phyloP scores from a whole-genome alignment of 64 coral and sea anemone species.

The Stylophora pistillata region DNA sequence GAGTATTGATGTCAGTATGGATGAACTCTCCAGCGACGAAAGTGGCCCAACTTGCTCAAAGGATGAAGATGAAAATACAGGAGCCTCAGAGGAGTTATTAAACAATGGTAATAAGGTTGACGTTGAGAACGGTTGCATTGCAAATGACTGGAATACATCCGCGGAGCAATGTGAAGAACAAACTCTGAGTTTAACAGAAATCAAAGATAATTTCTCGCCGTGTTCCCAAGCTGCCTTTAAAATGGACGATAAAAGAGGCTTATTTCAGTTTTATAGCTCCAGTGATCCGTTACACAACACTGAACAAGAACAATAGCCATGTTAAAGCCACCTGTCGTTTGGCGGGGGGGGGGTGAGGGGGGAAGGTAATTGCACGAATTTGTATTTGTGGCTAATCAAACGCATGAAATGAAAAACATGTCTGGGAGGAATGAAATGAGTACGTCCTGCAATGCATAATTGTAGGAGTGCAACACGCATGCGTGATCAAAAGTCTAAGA shows the following conservation, averaged over 20 bases:
- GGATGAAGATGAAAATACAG: not conserved
- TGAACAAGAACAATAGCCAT: not conserved
- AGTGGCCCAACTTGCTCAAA: not conserved
- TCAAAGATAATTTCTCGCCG: not conserved
- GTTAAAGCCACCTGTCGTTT: too few relatives aligned
- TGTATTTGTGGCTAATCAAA: not conserved
- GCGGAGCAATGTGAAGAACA: not conserved
- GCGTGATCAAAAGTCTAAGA: too few relatives aligned
- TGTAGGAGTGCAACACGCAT: too few relatives aligned
- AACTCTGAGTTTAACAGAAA: not conserved
- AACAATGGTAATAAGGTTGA: not conserved
- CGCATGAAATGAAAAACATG: not conserved
- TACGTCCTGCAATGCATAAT: too few relatives aligned
- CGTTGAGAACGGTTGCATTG: not conserved
- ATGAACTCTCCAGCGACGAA: constrained; percentile 16
- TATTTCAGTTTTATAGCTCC: constrained; percentile 1
- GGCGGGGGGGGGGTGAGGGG: rapidly evolving
- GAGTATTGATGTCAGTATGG: not conserved
- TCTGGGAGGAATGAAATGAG: too few relatives aligned
- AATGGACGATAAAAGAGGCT: constrained; percentile 21
- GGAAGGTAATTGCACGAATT: too few relatives aligned
- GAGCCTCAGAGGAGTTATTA: not conserved
- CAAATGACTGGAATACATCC: not conserved
- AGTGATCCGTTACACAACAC: not conserved
- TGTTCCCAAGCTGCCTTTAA: constrained; percentile 10